Percentiles rank a stretch among this genome's conserved stretches.
These are phyloP conservation scores for Zeugodacus cucurbitae DNA, from an alignment of 1,140 invertebrate species.

Conservation along the genomic window DNA sequence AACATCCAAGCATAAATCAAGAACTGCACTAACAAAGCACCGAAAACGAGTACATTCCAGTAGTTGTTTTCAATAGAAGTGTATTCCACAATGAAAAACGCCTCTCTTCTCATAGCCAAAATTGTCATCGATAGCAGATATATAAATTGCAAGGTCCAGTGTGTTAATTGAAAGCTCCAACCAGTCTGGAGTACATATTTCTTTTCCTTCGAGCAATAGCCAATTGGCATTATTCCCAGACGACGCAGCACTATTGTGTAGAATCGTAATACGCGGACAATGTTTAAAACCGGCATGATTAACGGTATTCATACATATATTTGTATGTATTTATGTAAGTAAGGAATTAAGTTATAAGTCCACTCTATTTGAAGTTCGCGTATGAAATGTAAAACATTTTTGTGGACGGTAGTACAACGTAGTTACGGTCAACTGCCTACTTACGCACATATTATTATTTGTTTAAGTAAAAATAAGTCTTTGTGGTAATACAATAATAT, in stretches of 20 bases:
- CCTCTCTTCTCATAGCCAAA: neutral
- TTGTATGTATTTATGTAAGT: neutral
- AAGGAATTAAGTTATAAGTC: neutral
- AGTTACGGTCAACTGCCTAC: no score
- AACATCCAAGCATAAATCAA: slow-evolving; percentile 12
- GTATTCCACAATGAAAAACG: neutral
- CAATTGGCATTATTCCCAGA: neutral
- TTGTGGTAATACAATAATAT: no score
- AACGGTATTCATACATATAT: neutral
- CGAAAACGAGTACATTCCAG: neutral
- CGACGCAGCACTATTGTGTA: neutral
- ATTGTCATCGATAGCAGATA: neutral
- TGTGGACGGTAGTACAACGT: neutral
- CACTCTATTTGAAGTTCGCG: neutral
- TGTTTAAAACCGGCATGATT: neutral
- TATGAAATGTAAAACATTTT: neutral
- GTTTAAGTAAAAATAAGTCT: no score
- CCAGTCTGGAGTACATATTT: neutral
- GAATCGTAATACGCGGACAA: neutral
- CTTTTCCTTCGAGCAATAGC: neutral
- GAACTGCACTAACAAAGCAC: neutral
- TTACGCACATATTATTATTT: no score
- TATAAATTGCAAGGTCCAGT: neutral
- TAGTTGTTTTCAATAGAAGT: neutral
- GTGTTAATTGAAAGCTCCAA: neutral